Conservation (phyloP, 2,797 vertebrate species). For the Limosa lapponica region DNA sequence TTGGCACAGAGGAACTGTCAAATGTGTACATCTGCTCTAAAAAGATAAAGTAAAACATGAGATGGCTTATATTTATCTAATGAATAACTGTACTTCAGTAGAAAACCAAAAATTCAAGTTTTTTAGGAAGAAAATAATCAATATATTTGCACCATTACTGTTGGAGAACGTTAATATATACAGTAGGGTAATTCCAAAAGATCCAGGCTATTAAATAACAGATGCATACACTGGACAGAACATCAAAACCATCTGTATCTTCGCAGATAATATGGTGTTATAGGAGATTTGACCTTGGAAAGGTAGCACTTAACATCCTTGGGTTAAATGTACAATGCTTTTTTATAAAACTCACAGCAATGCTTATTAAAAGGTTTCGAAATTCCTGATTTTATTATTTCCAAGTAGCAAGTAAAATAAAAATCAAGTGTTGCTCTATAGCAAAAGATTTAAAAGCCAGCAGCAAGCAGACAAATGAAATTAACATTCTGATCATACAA, state of each 20-base stretch:
- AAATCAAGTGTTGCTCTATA: neutral
- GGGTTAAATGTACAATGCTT: neutral
- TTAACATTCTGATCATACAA: neutral
- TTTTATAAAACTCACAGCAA: neutral
- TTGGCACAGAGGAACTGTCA: neutral
- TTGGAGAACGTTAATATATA: neutral
- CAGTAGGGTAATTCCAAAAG: neutral
- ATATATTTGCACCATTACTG: neutral
- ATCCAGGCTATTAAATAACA: neutral
- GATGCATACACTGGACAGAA: neutral
- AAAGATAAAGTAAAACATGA: constrained; percentile 8
- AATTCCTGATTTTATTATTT: neutral
- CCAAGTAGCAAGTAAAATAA: neutral
- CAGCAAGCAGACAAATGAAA: neutral
- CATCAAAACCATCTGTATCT: neutral
- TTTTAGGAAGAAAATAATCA: neutral
- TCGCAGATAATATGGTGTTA: neutral
- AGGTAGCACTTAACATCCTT: neutral
- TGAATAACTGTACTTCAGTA: neutral
- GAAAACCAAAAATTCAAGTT: neutral
- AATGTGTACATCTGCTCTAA: constrained; percentile 23
- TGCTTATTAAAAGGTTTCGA: neutral
- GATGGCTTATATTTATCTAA: constrained; percentile 13
- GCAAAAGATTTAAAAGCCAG: neutral
- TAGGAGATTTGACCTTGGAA: neutral